A percentile compares a stretch with the other conserved stretches of the same genome.
Evolutionary conservation across 2,113 vertebrate species (phyloP).

Genomic region (Empidonax alnorum): DNA sequence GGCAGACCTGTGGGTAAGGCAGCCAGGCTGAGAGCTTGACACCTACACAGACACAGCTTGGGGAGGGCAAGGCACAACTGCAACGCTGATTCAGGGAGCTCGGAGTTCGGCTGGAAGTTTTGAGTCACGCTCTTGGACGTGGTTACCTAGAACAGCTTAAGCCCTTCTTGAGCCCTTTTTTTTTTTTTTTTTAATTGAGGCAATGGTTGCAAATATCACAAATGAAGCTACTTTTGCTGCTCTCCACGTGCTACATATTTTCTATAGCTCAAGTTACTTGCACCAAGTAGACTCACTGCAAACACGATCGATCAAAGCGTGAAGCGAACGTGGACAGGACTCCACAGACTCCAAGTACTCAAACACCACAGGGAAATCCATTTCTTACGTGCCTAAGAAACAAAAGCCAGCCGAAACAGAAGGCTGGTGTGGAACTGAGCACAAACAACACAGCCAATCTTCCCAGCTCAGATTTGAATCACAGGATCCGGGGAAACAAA

Average conservation of each 20-base stretch:
- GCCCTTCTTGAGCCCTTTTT: background rate
- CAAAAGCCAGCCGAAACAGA: background rate
- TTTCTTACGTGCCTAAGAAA: background rate
- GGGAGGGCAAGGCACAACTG: background rate
- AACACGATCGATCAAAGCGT: fast-evolving
- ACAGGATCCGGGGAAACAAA: background rate
- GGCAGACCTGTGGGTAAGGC: background rate
- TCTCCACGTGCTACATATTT: background rate
- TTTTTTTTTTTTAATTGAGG: background rate
- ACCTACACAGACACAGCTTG: background rate
- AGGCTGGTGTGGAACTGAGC: background rate
- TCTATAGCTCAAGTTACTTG: background rate
- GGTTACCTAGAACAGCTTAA: background rate
- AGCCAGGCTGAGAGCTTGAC: background rate
- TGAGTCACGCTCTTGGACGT: background rate
- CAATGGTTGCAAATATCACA: fast-evolving
- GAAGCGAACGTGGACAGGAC: background rate
- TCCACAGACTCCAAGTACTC: background rate
- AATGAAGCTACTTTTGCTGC: background rate
- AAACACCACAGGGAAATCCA: background rate
- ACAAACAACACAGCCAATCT: background rate
- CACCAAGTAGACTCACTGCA: background rate
- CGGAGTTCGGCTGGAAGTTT: background rate
- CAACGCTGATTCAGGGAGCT: background rate
- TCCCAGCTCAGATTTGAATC: background rate